Evolutionary conservation across 2,888 invertebrate species (phyloP).

Genomic region (Galeopsomyia nigrocyanea): DNA sequence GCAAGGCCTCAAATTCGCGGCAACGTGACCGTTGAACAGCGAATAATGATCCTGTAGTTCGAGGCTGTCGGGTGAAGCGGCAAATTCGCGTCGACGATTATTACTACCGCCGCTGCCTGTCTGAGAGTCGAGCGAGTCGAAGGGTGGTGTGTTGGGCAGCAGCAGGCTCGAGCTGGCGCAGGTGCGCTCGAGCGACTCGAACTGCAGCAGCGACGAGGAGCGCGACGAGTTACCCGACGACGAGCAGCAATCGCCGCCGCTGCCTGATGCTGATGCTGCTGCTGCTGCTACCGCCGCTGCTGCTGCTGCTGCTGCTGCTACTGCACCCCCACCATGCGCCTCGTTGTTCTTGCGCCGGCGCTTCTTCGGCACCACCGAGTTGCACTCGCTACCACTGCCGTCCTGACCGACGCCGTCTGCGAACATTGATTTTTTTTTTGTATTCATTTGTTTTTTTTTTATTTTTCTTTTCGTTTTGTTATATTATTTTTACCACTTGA

Average conservation of each 20-base stretch:
- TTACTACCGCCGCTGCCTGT: background rate
- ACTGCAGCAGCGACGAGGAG: slow-evolving; percentile 86
- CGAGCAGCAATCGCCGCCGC: slow-evolving; percentile 59
- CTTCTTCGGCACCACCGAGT: slow-evolving; percentile 69
- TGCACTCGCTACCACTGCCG: slow-evolving; percentile 69
- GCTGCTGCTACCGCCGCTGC: slow-evolving; percentile 55
- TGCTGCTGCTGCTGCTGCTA: slow-evolving; percentile 57
- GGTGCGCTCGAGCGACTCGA: slow-evolving; percentile 85
- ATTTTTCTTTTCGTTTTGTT: too few species aligned
- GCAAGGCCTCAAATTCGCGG: slow-evolving; percentile 66
- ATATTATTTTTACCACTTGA: too few species aligned
- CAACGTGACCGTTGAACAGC: slow-evolving; percentile 12
- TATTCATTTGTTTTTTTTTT: too few species aligned
- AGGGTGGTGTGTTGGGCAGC: slow-evolving; percentile 61
- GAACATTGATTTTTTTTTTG: background rate
- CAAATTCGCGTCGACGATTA: slow-evolving; percentile 26
- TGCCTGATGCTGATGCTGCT: too few species aligned
- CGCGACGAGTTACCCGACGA: slow-evolving; percentile 77
- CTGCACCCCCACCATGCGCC: slow-evolving; percentile 36
- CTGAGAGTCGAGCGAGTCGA: slow-evolving; percentile 70
- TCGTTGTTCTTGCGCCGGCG: slow-evolving; percentile 59
- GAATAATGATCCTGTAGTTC: slow-evolving; percentile 64
- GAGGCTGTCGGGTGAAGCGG: slow-evolving; percentile 71
- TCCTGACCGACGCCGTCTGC: slow-evolving; percentile 59
- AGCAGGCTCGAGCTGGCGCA: slow-evolving; percentile 72